Base-by-base conservation (phyloP, 2,797 vertebrate species). In the Cygnus olor region DNA sequence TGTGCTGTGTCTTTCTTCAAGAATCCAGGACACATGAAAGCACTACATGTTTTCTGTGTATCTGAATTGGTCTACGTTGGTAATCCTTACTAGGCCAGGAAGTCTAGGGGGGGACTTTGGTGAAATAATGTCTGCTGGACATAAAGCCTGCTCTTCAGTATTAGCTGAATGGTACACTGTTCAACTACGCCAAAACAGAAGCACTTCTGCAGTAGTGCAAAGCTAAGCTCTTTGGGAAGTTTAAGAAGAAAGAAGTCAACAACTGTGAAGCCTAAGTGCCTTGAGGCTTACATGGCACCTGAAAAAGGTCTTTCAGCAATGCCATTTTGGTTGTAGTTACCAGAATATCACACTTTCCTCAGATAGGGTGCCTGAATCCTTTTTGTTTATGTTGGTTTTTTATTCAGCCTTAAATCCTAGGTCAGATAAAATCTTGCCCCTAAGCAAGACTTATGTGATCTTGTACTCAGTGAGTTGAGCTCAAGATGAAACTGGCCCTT, bases 371-470 rank as follows among this genome's bases (percentile, higher is more conserved):
- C 14, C 30, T 64, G 84, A 64, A 76, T 83, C 3, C 6, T 73
- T 89, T 68, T 85, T 74, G 8, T 68, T 90, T 88, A 32, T 86
- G 80, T 90, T 80, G 21, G 2, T 5, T 80, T 87, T 86, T 24
- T 11, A 70, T 45, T 80, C 34, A 90, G 49, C 11, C 32, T 84
- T 63, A 79, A 93, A 80, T 87, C 71, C 20, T 44, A 88, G 45
- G 7, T 34, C 56, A 91, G 93, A 88, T 81, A 91, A 30, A 21
- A 71, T 91, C 89, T 77, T 82, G 2, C 56, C 68, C 15, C n/a
- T 68, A 61, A 94, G 92, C 44, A 90, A 91, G 51, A 38, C 57
- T 28, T 79, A 58, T 81, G 53, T 89, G 56, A 60, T 93, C 88
- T 64, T 81, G 63, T 53, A 86, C 3, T 51, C 15, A 14, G 16